Conservation (phyloP, 2,797 vertebrate genomes). For the Danio tinwini region DNA sequence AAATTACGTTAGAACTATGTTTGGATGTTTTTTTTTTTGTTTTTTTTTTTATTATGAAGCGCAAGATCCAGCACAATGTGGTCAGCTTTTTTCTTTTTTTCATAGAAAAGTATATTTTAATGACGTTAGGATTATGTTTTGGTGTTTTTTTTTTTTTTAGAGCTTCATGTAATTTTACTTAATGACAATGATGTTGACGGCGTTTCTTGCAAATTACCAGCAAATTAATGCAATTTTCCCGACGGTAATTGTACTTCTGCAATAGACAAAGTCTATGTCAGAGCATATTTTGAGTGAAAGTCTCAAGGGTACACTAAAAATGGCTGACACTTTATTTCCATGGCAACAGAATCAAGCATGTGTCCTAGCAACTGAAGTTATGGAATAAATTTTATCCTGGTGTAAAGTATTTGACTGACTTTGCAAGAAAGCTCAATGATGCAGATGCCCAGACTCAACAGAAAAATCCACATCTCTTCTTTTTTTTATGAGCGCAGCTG, state of each 20-base stretch:
- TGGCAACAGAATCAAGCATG: constrained; percentile 42
- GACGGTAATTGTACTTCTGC: background rate
- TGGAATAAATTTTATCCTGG: constrained; percentile 1
- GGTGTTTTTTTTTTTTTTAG: background rate
- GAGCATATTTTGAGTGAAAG: constrained; percentile 19
- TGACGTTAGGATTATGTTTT: too few relatives aligned
- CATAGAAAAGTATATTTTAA: too few relatives aligned
- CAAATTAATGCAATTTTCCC: background rate
- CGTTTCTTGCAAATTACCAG: background rate
- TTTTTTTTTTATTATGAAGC: too few relatives aligned
- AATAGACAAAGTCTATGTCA: background rate
- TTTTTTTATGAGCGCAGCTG: background rate
- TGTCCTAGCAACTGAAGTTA: constrained; percentile 49
- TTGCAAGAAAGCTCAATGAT: constrained; percentile 14
- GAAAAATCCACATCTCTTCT: background rate
- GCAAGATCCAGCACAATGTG: too few relatives aligned
- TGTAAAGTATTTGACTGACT: constrained; percentile 11
- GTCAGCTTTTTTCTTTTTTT: too few relatives aligned
- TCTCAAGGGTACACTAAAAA: constrained; percentile 36
- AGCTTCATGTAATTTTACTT: background rate
- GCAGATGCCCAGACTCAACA: constrained; percentile 17
- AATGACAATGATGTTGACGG: background rate
- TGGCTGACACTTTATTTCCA: constrained; percentile 21
- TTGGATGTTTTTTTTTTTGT: too few relatives aligned
- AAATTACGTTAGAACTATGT: background rate